phyloP scores from a whole-genome alignment of 1,140 invertebrate genomes.

The Palaemon carinicauda region DNA sequence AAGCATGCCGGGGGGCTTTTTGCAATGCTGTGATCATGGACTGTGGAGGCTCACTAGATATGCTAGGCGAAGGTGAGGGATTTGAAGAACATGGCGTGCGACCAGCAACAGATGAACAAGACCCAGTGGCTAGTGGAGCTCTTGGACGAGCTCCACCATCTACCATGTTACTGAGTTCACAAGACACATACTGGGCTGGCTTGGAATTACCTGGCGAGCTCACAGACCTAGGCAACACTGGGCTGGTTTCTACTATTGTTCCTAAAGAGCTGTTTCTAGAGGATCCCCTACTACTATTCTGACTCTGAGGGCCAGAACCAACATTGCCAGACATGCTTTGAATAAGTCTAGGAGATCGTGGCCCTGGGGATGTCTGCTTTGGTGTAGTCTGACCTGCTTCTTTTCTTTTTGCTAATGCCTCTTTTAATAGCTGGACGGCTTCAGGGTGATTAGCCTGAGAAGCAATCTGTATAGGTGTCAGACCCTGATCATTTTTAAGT shows the following conservation, averaged over 20 bases:
- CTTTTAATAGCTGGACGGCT: conserved; percentile 48
- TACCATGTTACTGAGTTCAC: conserved; percentile 49
- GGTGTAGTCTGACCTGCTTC: conserved; percentile 21
- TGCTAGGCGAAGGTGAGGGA: conserved; percentile 45
- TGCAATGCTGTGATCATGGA: conserved; percentile 47
- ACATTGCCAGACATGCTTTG: conserved; percentile 29
- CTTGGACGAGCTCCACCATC: conserved; percentile 48
- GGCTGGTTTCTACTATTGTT: conserved; percentile 47
- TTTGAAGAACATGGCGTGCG: conserved; percentile 41
- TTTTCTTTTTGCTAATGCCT: conserved; percentile 36
- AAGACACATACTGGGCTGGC: conserved; percentile 47
- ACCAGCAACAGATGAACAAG: conserved; percentile 40
- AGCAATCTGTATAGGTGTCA: conserved; percentile 68
- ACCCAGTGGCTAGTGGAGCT: conserved; percentile 33
- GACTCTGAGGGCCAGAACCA: conserved; percentile 22
- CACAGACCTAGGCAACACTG: conserved; percentile 38
- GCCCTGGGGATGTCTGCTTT: conserved; percentile 39
- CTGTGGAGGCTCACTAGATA: conserved; percentile 47
- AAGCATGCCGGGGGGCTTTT: conserved; percentile 44
- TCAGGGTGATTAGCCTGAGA: conserved; percentile 46
- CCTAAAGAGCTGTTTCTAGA: conserved; percentile 45
- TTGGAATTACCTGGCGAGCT: conserved; percentile 33
- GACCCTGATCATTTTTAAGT: conserved; percentile 75
- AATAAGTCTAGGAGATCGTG: conserved; percentile 40
- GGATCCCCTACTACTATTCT: conserved; percentile 45